These are phyloP conservation scores for Tinamus guttatus DNA, from an alignment of 2,113 vertebrate species.

Conservation along the genomic window DNA sequence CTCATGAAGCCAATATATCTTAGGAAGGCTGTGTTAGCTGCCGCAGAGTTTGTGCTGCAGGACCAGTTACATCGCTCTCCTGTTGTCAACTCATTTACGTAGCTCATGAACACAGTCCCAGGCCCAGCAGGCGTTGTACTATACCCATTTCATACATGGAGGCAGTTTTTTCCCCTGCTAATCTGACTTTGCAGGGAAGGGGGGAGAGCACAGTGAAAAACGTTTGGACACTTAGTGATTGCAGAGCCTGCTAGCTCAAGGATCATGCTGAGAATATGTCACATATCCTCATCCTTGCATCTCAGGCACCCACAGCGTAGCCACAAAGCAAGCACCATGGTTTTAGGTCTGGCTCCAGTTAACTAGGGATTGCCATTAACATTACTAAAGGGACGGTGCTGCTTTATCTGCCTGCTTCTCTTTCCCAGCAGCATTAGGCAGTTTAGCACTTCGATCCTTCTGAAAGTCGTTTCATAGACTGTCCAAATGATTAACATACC, in stretches of 20 bases:
- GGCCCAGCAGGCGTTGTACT: slow-evolving; percentile 13
- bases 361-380: background rate
- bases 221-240: slow-evolving; percentile 33
- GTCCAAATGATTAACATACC: background rate
- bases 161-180: background rate
- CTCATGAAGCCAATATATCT: background rate
- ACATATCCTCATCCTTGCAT: background rate
- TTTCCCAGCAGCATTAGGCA: background rate
- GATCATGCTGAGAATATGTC: slow-evolving; percentile 13
- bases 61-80: background rate
- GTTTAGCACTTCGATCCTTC: background rate
- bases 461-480: background rate
- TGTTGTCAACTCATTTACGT: background rate
- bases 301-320: rapidly evolving
- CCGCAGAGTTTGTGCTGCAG: background rate
- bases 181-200: background rate
- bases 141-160: background rate
- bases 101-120: background rate
- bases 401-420: background rate
- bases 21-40: background rate
- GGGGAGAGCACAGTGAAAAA: background rate
- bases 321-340: background rate
- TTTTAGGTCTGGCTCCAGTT: background rate
- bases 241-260: background rate
- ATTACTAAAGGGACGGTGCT: background rate